Conservation (phyloP, 2,888 invertebrate species). For the Pseudococcus viburni region DNA sequence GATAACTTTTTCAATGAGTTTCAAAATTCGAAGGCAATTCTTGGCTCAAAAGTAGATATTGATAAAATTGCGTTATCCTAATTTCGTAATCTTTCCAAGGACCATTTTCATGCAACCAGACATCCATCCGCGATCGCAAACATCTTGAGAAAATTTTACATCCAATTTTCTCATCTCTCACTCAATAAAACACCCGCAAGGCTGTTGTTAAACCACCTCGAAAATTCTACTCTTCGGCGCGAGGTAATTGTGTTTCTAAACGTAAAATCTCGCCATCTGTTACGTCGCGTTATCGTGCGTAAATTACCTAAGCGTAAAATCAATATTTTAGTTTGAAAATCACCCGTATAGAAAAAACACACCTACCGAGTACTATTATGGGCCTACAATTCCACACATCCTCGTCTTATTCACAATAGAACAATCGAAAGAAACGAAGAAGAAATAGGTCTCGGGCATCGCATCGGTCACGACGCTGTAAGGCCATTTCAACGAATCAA, state of each 20-base stretch:
- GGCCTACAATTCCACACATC: background rate
- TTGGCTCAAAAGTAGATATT: no score
- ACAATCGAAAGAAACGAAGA: background rate
- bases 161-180: background rate
- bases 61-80: no score
- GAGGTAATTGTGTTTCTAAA: background rate
- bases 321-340: background rate
- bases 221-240: background rate
- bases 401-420: background rate
- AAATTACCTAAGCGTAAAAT: constrained; percentile 1
- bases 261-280: constrained; percentile 1
- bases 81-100: no score
- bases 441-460: background rate
- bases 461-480: constrained; percentile 1
- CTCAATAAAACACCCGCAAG: background rate
- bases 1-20: no score
- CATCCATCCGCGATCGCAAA: no score
- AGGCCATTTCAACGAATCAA: background rate
- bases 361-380: background rate
- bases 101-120: no score
- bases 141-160: no score
- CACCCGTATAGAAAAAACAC: background rate
- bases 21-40: no score
- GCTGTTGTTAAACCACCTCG: background rate
- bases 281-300: background rate